Evolutionary conservation across 1,140 invertebrate species (phyloP), one percentile per base, ranked within the genome.

Genomic region (Maconellicoccus hirsutus): DNA sequence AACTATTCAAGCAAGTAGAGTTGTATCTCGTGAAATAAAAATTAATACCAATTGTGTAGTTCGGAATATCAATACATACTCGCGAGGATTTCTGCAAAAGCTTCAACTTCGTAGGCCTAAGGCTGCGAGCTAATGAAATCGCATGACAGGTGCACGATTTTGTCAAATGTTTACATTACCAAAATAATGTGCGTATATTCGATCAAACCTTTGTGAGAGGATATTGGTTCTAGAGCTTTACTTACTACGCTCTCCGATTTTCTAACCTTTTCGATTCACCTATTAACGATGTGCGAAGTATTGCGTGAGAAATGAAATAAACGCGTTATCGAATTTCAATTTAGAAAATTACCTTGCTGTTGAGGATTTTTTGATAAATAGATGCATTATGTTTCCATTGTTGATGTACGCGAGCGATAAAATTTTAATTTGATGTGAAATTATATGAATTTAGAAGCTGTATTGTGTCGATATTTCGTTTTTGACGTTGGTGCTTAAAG

Each of bases 281-380:
- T 52, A 16, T 16, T 14, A 8, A 52, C 42, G 42, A 6, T 19
- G 42, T 52, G n/a, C 42, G 42, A 8, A 52, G n/a, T 19, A 52
- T 52, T 16, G 42, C 42, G 42, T 52, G 42, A 52, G 42, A 52
- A 52, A 52, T 52, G 42, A 52, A 52, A 52, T 52, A 52, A 52
- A 52, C 42, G 42, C 42, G 12, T 52, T 52, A 16, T 52, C 42
- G 6, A 16, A 52, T 52, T 52, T 52, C 33, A 52, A 52, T 52
- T 52, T 52, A 16, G 42, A 52, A 52, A 52, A 19, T 8, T 16
- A 16, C 42, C 12, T 52, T 8, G 12, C 42, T 52, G 4, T 14
- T 52, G n/a, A 38, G n/a, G 16, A 52, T 52, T 52, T 52, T 16
- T 52, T 52, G 42, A 52, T 52, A 8, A 52, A 52, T 52, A 52